Evolutionary conservation across 1,140 invertebrate species (phyloP), one percentile per base, ranked within the genome.

Genomic region (Medauroidea extradentata): DNA sequence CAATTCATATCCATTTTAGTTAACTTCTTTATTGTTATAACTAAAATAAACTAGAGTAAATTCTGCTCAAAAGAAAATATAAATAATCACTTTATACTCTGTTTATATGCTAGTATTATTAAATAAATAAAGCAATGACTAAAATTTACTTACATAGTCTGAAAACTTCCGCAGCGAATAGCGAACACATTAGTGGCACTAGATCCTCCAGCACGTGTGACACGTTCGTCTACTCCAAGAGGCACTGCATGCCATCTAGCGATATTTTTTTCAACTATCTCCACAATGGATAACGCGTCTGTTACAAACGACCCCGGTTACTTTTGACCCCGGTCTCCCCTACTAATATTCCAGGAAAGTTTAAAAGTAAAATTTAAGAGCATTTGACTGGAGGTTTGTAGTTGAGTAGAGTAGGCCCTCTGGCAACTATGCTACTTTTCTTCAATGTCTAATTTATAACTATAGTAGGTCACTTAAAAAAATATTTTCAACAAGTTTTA

Each of bases 271-370:
- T 21, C 4, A 46, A 21, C 4, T 7, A 46, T 7, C 18, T 25
- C 18, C 9, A n/a, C 24, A 13, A 25, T n/a, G 24, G 13, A 46
- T 46, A 7, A 4, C 13, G 5, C 9, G 18, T 5, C 3, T 46
- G 44, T 46, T 46, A 46, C 44, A 46, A 46, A 5, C 24, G 44
- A 46, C 44, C 44, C 44, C 4, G 4, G 44, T 46, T 46, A 46
- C 44, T 21, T 21, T 46, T 41, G 5, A 46, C 44, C 44, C 24
- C 44, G 24, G 44, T 19, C 44, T 46, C n/a, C 44, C 44, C 24
- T 46, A 34, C 29, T 34, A 34, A 34, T n/a, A n/a, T n/a, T n/a
- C n/a, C n/a, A n/a, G n/a, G n/a, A n/a, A n/a, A n/a, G n/a, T n/a
- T n/a, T n/a, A n/a, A n/a, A n/a, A n/a, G n/a, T n/a, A n/a, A n/a